Conservation (phyloP, 2,797 vertebrate genomes). For the Cyprinodon diabolis region DNA sequence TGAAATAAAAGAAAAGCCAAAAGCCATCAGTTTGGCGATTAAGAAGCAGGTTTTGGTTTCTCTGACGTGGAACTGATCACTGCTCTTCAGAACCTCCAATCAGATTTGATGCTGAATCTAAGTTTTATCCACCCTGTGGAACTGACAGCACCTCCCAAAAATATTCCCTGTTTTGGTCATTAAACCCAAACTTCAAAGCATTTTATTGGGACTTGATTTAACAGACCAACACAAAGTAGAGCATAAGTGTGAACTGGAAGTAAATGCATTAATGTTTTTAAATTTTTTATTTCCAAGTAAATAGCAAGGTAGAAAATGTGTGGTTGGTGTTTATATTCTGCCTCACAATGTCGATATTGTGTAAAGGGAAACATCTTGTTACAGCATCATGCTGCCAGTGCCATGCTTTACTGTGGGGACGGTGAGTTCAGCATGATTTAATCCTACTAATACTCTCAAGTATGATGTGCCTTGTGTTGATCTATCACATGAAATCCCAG, state of each 20-base stretch:
- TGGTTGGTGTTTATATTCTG: background rate
- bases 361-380: too few species aligned
- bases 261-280: background rate
- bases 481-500: background rate
- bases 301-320: background rate
- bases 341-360: background rate
- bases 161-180: background rate
- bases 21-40: conserved; percentile 23
- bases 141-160: background rate
- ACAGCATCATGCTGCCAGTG: background rate
- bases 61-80: conserved; percentile 7
- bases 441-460: background rate
- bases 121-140: conserved; percentile 10
- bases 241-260: background rate
- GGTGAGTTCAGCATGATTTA: background rate
- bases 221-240: background rate
- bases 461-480: background rate
- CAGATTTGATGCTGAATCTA: conserved; percentile 6
- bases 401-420: background rate
- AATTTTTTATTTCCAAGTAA: background rate
- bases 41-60: conserved; percentile 14
- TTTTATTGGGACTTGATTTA: background rate
- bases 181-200: background rate
- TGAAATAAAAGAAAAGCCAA: conserved; percentile 15
- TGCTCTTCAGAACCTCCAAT: conserved; percentile 13